Evolutionary conservation across 2,113 vertebrate species (phyloP), one percentile per base, ranked within the genome.

Genomic region (Choloepus hoffmanni): DNA sequence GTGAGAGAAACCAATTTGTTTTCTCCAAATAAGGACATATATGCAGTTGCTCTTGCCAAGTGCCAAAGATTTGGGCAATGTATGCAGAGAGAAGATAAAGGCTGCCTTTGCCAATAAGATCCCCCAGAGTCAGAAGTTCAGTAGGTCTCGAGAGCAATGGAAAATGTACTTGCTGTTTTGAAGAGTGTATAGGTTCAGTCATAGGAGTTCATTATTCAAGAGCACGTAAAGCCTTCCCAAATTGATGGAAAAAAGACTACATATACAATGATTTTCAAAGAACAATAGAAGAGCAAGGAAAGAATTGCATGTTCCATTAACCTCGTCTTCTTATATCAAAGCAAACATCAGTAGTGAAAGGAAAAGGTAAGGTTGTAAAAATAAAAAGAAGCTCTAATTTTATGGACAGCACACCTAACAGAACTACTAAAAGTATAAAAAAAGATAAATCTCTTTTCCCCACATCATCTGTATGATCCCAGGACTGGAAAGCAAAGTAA

Each of bases 341-440:
- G 86, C 3, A 90, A 81, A 78, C 96, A 94, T 96, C n/a, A 28
- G 84, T 58, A 33, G 77, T 43, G 24, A 79, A 92, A 89, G 63
- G 36, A 82, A 97, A 85, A 93, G 15, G 26, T 28, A 96, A 58
- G 84, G 19, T 7, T 73, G 23, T 94, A 90, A 89, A 33, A 92
- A 10, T 4, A 1, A 7, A 45, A n/a, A 67, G 82, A 89, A 55
- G 0, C 2, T 77, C 45, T 90, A 91, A 92, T 93, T 55, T 33
- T 89, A 76, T 28, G 24, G 90, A 92, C 21, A 96, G 89, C 11
- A 53, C 0, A 68, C 2, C 10, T 76, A 94, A 87, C 1, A 95
- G 50, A 98, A 82, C 23, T 95, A 40, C 70, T 97, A 68, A 96
- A 97, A 97, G 21, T 67, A 81, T 85, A 68, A 90, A 96, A 78